Percentiles rank a stretch among this genome's conserved stretches.
Evolutionary conservation across 2,113 vertebrate species (phyloP).

Genomic region (Pterocles burchelli): DNA sequence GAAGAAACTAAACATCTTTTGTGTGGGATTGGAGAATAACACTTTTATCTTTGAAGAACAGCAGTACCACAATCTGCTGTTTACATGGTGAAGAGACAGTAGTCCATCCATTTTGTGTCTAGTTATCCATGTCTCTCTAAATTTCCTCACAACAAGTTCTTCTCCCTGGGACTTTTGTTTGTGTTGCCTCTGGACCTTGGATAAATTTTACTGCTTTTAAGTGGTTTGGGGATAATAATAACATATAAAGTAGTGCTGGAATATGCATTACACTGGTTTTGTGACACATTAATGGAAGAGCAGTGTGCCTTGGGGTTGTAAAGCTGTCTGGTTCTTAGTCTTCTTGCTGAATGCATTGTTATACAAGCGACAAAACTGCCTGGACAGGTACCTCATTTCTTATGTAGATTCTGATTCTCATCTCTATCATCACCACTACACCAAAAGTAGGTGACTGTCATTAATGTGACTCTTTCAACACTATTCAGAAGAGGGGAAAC

Average conservation of each 20-base stretch:
- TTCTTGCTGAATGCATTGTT: fast-evolving
- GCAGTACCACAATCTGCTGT: constrained; percentile 43
- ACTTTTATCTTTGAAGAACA: background rate
- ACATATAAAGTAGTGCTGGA: background rate
- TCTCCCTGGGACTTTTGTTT: background rate
- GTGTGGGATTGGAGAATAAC: background rate
- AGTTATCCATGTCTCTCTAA: background rate
- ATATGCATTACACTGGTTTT: background rate
- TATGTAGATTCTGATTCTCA: background rate
- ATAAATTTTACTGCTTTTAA: background rate
- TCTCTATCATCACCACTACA: background rate
- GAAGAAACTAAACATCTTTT: background rate
- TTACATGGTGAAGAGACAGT: background rate
- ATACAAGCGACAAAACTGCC: background rate
- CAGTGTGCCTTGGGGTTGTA: background rate
- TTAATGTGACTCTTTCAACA: background rate
- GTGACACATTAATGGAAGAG: background rate
- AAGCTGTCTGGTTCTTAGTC: background rate
- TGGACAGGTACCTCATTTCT: background rate
- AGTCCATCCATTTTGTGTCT: background rate
- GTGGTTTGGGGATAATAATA: background rate
- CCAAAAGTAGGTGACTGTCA: background rate
- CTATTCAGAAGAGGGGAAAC: background rate
- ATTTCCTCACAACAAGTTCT: background rate
- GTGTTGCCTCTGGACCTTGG: background rate